phyloP scores from a whole-genome alignment of 2,797 vertebrate genomes.

The Rallus crepitans region DNA sequence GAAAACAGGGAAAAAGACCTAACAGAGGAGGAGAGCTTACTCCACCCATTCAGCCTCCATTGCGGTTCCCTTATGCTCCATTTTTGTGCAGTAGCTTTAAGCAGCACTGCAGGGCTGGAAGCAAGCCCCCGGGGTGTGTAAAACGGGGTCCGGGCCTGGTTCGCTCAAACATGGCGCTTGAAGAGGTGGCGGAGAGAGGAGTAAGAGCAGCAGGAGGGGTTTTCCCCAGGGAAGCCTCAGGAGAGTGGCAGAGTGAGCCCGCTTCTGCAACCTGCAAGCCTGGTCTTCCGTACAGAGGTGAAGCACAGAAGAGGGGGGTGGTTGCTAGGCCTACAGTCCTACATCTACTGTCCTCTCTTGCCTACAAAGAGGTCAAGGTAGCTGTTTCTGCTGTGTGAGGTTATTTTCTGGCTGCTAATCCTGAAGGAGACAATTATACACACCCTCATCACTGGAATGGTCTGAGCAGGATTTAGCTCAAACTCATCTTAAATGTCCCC shows the following conservation, averaged over 20 bases:
- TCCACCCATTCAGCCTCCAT: fast-evolving
- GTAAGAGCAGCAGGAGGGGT: background rate
- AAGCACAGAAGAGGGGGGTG: background rate
- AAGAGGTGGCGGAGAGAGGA: background rate
- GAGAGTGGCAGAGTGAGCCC: background rate
- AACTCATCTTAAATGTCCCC: background rate
- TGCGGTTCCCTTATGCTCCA: background rate
- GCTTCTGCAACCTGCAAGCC: background rate
- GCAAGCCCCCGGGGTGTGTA: no score
- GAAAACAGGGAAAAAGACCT: background rate
- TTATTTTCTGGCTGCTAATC: background rate
- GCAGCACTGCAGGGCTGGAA: background rate
- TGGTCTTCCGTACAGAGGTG: background rate
- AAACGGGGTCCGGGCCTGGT: background rate
- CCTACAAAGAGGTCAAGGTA: background rate
- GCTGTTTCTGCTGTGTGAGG: fast-evolving
- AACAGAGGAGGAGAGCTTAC: background rate
- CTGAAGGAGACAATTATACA: background rate
- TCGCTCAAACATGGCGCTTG: background rate
- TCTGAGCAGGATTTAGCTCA: background rate
- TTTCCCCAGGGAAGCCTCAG: background rate
- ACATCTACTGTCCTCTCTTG: no score
- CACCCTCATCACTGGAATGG: background rate
- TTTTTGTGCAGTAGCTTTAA: background rate
- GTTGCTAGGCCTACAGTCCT: background rate